Conservation (phyloP, 1,140 invertebrate genomes). For the Rhyacophila brunnea region DNA sequence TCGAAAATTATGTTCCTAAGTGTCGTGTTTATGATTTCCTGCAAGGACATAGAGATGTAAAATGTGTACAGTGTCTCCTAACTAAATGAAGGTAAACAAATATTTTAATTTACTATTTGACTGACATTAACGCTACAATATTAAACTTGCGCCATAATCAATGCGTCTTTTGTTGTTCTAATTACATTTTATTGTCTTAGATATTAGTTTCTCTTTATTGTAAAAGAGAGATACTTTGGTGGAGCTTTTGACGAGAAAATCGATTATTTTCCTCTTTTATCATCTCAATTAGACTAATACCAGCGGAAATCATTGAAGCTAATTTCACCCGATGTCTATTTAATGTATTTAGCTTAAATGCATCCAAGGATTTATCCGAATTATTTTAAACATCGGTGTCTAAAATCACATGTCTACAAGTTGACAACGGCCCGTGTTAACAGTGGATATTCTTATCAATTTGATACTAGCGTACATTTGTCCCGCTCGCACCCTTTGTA, state of each 20-base stretch:
- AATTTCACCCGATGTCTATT: no score
- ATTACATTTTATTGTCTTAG: no score
- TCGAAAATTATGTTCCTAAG: conserved; percentile 16
- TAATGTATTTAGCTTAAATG: no score
- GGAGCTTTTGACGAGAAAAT: conserved; percentile 10
- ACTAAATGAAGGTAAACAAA: conserved; percentile 26
- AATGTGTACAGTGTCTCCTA: conserved; percentile 19
- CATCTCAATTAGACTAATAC: no score
- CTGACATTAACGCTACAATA: no score
- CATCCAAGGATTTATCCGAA: no score
- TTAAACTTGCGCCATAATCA: no score
- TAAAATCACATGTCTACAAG: conserved; percentile 13
- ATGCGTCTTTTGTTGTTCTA: no score
- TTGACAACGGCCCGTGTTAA: conserved; percentile 20
- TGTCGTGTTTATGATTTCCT: conserved; percentile 22
- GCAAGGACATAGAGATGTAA: conserved; percentile 23
- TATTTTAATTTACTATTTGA: conserved; percentile 8
- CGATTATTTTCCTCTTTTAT: conserved; percentile 16
- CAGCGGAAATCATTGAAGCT: no score
- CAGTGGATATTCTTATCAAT: conserved; percentile 18
- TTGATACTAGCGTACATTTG: conserved; percentile 5
- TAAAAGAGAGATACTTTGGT: no score
- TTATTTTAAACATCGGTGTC: no score
- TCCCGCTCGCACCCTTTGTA: conserved; percentile 13
- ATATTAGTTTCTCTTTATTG: no score